phyloP scores from a whole-genome alignment of 2,797 vertebrate species.

The Scomberomorus guttatus region DNA sequence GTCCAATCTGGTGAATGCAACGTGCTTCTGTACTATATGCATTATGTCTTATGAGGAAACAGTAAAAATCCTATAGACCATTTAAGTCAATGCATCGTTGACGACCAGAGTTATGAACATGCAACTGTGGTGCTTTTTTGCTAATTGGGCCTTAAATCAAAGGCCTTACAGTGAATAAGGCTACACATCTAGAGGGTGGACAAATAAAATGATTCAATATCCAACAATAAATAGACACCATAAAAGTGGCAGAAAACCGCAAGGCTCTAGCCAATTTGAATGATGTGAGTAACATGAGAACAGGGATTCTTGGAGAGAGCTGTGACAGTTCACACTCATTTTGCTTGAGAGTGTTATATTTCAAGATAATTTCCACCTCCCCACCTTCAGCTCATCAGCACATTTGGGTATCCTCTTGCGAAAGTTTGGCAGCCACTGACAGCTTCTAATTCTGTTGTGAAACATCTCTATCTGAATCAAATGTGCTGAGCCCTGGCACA shows the following conservation, averaged over 20 bases:
- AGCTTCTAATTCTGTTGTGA: conserved; percentile 67
- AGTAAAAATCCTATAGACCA: conserved; percentile 7
- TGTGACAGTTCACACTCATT: conserved; percentile 67
- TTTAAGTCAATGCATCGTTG: conserved; percentile 39
- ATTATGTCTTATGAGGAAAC: neutral
- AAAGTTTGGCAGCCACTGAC: conserved; percentile 64
- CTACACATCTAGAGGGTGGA: conserved; percentile 50
- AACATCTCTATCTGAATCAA: conserved; percentile 65
- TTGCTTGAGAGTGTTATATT: conserved; percentile 57
- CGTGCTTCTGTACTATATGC: neutral
- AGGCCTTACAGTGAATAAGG: conserved; percentile 50
- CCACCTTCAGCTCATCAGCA: conserved; percentile 51
- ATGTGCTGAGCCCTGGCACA: conserved; percentile 48
- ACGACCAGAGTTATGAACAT: conserved; percentile 52
- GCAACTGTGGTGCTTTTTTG: conserved; percentile 70
- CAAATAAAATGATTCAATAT: conserved; percentile 61
- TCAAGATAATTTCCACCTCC: conserved; percentile 62
- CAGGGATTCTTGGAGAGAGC: conserved; percentile 43
- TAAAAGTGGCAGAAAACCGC: conserved; percentile 62
- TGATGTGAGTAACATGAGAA: conserved; percentile 58
- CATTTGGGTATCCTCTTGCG: conserved; percentile 64
- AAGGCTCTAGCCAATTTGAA: conserved; percentile 50
- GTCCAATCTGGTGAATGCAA: neutral
- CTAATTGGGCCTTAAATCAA: conserved; percentile 83
- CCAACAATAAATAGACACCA: conserved; percentile 65